These are phyloP conservation scores for Leucoraja erinaceus DNA, from an alignment of 2,113 vertebrate species.

Conservation along the genomic window DNA sequence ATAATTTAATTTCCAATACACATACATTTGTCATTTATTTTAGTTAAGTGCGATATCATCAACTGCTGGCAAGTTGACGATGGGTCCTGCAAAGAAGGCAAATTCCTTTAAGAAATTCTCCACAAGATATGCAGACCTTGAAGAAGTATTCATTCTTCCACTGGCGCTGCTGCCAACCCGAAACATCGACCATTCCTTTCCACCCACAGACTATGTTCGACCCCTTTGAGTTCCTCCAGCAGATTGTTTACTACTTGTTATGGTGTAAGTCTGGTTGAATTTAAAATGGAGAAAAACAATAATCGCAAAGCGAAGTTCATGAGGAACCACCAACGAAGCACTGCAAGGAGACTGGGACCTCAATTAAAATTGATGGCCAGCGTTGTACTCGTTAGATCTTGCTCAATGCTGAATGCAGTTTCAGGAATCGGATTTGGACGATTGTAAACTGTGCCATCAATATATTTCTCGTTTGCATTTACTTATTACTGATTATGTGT, in stretches of 20 bases:
- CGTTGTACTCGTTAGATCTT: background rate
- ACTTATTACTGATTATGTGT: background rate
- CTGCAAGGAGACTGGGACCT: background rate
- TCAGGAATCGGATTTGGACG: background rate
- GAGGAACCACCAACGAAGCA: background rate
- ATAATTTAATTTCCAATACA: background rate
- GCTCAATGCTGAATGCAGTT: background rate
- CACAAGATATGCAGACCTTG: no score
- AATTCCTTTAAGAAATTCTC: no score
- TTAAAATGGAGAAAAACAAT: background rate
- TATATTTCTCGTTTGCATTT: background rate
- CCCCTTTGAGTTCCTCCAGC: no score
- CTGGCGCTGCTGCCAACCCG: no score
- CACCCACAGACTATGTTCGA: no score
- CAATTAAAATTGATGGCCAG: background rate
- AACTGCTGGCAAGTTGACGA: background rate
- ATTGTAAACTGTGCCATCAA: background rate
- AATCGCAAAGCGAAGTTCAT: no score
- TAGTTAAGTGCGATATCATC: background rate
- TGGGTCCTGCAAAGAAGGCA: background rate
- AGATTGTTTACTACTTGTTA: background rate
- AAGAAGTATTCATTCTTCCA: no score
- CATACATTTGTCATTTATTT: background rate
- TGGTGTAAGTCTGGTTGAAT: background rate
- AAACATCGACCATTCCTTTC: no score